phyloP scores from a whole-genome alignment of 1,140 invertebrate genomes.

The Monochamus saltuarius region DNA sequence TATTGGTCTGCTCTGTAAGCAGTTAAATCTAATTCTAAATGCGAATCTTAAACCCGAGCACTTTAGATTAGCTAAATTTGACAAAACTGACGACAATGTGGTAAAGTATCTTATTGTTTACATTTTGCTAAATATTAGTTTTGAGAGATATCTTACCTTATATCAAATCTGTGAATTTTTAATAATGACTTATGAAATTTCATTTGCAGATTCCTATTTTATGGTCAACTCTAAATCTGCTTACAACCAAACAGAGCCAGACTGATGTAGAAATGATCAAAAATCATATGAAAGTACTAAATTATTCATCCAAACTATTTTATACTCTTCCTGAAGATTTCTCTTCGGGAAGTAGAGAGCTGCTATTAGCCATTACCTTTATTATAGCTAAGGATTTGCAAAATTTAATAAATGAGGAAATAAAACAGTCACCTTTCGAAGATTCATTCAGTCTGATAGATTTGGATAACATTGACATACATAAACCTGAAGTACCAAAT shows the following conservation, averaged over 20 bases:
- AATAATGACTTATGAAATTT: not conserved
- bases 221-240: slow-evolving; percentile 21
- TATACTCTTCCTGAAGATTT: slow-evolving; percentile 23
- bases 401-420: slow-evolving; percentile 7
- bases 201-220: slow-evolving; percentile 24
- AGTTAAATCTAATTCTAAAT: slow-evolving; percentile 25
- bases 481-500: not conserved
- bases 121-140: too few relatives aligned
- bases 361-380: slow-evolving; percentile 24
- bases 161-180: too few relatives aligned
- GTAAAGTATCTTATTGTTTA: slow-evolving; percentile 19
- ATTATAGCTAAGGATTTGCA: slow-evolving; percentile 15
- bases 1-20: slow-evolving; percentile 19
- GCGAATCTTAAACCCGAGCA: slow-evolving; percentile 20
- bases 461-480: not conserved
- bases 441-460: not conserved
- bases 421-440: slow-evolving; percentile 14
- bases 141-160: too few relatives aligned
- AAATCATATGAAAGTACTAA: slow-evolving; percentile 10
- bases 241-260: slow-evolving; percentile 1
- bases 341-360: slow-evolving; percentile 23
- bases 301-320: slow-evolving; percentile 17
- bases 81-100: slow-evolving; percentile 24
- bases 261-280: slow-evolving; percentile 9
- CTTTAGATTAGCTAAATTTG: slow-evolving; percentile 32